phyloP scores from a whole-genome alignment of 2,888 invertebrate genomes.

The Chrysodeixis includens region DNA sequence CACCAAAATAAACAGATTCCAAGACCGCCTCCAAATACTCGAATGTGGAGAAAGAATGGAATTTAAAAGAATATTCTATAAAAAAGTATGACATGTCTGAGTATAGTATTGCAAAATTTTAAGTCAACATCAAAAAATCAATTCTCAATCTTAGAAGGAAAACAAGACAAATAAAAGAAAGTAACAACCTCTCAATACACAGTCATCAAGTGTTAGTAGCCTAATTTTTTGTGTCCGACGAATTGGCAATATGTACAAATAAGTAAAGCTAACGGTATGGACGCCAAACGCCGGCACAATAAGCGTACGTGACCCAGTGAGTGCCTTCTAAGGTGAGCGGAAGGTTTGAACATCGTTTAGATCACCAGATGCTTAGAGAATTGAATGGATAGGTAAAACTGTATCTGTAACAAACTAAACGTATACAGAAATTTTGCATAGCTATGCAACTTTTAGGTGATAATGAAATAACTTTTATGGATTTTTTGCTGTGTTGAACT shows the following conservation, averaged over 20 bases:
- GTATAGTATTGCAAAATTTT: no score
- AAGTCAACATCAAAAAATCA: no score
- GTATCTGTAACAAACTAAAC: background rate
- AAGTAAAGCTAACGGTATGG: conserved; percentile 61
- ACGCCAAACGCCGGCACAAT: conserved; percentile 55
- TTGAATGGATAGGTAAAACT: background rate
- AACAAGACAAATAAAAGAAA: conserved; percentile 11
- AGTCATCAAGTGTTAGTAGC: conserved; percentile 14
- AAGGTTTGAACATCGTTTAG: conserved; percentile 10
- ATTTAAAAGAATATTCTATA: no score
- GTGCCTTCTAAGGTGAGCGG: conserved; percentile 42
- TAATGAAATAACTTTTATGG: no score
- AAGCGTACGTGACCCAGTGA: conserved; percentile 59
- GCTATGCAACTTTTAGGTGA: no score
- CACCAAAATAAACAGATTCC: no score
- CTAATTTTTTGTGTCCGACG: conserved; percentile 40
- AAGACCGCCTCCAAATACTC: no score
- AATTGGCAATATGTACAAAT: conserved; percentile 54
- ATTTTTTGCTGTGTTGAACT: no score
- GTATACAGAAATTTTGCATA: no score
- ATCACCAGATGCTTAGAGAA: background rate
- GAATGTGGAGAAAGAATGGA: no score
- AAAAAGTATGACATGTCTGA: no score
- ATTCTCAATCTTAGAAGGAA: conserved; percentile 2
- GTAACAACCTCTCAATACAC: background rate